A percentile compares a stretch with the other conserved stretches of the same genome.
phyloP scores from a whole-genome alignment of 2,113 vertebrate species.

The Callocephalon fimbriatum region DNA sequence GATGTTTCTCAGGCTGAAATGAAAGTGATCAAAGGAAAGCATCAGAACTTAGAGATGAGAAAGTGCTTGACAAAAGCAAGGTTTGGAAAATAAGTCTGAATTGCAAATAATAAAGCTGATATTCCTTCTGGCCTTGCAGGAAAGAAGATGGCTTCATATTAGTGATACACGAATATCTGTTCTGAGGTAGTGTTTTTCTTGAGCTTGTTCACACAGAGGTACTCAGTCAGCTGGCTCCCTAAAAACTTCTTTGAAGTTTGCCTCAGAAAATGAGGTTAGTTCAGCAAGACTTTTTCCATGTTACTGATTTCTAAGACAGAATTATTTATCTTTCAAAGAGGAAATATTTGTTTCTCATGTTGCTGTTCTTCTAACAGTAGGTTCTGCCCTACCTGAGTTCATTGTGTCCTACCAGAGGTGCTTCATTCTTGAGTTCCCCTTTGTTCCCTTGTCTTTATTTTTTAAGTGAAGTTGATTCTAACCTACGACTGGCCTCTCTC shows the following conservation, averaged over 20 bases:
- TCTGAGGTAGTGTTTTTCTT: neutral
- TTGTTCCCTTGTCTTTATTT: neutral
- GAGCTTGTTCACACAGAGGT: neutral
- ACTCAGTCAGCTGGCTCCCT: neutral
- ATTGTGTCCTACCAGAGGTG: neutral
- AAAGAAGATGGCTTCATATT: neutral
- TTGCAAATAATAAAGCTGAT: neutral
- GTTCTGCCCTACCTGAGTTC: neutral
- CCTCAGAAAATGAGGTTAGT: neutral
- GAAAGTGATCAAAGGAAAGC: neutral
- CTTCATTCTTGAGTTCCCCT: neutral
- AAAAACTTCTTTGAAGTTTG: neutral
- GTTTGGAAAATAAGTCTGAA: neutral
- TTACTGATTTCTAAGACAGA: neutral
- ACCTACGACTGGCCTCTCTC: neutral
- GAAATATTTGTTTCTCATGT: neutral
- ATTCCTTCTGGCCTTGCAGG: neutral
- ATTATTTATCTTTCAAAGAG: neutral
- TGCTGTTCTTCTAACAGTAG: neutral
- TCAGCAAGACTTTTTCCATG: neutral
- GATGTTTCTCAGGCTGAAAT: neutral
- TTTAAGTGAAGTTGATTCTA: neutral
- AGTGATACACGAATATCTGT: neutral
- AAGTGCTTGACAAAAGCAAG: neutral
- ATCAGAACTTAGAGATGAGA: neutral